Conservation (phyloP, 2,113 vertebrate species). For the Melierax canorus region DNA sequence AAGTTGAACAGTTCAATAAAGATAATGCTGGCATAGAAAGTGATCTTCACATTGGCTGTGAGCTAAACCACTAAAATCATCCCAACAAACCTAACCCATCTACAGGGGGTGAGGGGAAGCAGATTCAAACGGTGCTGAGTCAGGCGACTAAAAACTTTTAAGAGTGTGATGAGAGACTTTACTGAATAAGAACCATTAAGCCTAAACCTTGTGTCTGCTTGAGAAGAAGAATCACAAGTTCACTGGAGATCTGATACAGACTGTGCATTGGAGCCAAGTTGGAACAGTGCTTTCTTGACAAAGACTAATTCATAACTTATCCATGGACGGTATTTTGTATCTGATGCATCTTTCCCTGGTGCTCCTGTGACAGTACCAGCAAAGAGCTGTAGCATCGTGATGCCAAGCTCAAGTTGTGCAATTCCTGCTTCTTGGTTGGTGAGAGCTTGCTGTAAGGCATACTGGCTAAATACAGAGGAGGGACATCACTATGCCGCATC, state of each 20-base stretch:
- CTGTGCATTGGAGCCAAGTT: background rate
- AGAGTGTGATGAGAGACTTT: background rate
- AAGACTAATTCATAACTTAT: background rate
- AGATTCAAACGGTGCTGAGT: background rate
- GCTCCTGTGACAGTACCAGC: background rate
- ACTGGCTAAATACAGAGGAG: background rate
- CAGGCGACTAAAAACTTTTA: background rate
- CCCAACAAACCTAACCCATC: background rate
- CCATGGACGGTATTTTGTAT: background rate
- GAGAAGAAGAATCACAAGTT: background rate
- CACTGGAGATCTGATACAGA: background rate
- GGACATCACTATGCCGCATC: background rate
- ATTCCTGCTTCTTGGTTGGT: background rate
- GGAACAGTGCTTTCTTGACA: background rate
- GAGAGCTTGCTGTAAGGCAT: background rate
- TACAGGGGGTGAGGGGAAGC: background rate
- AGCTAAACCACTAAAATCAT: background rate
- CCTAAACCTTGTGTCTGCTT: background rate
- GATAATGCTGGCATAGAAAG: background rate
- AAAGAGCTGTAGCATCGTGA: background rate
- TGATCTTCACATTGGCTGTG: background rate
- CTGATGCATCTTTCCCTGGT: background rate
- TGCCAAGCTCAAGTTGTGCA: background rate
- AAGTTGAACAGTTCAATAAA: background rate
- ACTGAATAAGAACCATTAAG: background rate